Evolutionary conservation across 2,797 vertebrate species (phyloP).

Genomic region (Hephaestus fuliginosus): DNA sequence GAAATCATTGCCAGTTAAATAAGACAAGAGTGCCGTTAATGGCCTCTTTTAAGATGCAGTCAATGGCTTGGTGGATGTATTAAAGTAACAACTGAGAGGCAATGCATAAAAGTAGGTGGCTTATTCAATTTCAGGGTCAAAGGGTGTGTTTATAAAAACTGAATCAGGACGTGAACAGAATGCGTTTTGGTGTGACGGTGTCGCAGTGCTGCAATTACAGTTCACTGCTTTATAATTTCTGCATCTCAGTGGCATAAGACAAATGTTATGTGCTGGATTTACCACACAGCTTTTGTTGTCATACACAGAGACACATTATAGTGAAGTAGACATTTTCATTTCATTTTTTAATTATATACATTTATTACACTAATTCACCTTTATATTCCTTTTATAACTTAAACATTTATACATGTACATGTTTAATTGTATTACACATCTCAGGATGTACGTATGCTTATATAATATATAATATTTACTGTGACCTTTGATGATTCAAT

Average conservation of each 20-base stretch:
- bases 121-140: constrained; percentile 41
- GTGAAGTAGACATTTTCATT: neutral
- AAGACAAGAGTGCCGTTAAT: constrained; percentile 26
- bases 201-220: constrained; percentile 15
- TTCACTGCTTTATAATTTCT: constrained; percentile 4
- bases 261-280: neutral
- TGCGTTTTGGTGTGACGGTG: constrained; percentile 3
- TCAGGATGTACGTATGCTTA: neutral
- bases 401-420: too few species aligned
- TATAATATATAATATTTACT: neutral
- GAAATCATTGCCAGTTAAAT: constrained; percentile 47
- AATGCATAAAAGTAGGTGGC: constrained; percentile 30
- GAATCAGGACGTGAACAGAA: constrained; percentile 17
- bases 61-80: constrained; percentile 41
- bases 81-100: constrained; percentile 42
- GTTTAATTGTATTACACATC: neutral
- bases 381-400: neutral
- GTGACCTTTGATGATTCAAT: neutral
- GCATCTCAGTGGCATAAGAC: neutral
- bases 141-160: constrained; percentile 11
- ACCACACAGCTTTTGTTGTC: neutral
- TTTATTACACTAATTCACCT: neutral
- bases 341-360: neutral
- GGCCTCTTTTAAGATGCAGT: constrained; percentile 49
- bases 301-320: neutral